Evolutionary conservation across 1,140 invertebrate species (phyloP).

Genomic region (Amphibalanus amphitrite): DNA sequence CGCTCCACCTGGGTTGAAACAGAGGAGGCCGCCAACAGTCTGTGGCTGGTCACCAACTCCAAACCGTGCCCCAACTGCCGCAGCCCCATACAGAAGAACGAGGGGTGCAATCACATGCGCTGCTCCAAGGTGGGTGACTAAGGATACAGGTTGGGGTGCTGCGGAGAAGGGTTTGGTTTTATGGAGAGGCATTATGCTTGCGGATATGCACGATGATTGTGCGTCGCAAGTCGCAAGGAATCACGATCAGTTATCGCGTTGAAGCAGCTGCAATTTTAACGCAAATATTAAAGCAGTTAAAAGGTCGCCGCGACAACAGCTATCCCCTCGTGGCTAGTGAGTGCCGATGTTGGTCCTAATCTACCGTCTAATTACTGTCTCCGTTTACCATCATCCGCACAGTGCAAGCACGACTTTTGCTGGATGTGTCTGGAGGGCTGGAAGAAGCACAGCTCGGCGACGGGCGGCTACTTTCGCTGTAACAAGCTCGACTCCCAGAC

Average conservation of each 20-base stretch:
- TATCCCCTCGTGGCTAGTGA: no score
- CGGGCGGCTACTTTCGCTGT: constrained; percentile 54
- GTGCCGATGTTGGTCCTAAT: no score
- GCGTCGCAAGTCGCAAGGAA: no score
- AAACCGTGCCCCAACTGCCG: constrained; percentile 56
- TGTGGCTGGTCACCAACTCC: constrained; percentile 54
- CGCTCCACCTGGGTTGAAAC: constrained; percentile 36
- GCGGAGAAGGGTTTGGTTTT: no score
- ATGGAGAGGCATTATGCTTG: no score
- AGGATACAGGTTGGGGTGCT: no score
- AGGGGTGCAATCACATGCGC: constrained; percentile 62
- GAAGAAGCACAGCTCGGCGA: constrained; percentile 52
- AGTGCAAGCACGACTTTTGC: constrained; percentile 72
- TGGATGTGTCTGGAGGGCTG: constrained; percentile 62
- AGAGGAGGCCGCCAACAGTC: constrained; percentile 47
- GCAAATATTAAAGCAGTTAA: no score
- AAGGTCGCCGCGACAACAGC: no score
- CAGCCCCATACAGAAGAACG: constrained; percentile 56
- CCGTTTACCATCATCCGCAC: constrained; percentile 23
- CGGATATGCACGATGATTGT: no score
- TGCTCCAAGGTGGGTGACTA: constrained; percentile 46
- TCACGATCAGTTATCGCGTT: no score
- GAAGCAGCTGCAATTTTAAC: no score
- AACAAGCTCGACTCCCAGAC: constrained; percentile 47
- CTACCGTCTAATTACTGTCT: no score